A percentile compares a stretch with the other conserved stretches of the same genome.
phyloP scores from a whole-genome alignment of 2,797 vertebrate genomes.

The Clangula hyemalis region DNA sequence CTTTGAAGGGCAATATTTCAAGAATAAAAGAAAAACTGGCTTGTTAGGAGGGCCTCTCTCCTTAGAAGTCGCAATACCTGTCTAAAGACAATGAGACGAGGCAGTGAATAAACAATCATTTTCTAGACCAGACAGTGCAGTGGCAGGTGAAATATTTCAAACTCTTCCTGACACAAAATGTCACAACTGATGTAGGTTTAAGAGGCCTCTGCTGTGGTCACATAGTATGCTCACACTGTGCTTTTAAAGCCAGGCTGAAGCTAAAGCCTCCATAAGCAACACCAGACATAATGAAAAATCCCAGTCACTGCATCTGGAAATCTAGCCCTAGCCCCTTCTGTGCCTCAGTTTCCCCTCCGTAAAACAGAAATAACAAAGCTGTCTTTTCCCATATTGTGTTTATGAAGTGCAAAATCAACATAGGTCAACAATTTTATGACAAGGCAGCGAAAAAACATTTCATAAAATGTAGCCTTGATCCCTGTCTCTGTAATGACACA shows the following conservation, averaged over 20 bases:
- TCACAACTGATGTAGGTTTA: slow-evolving; percentile 70
- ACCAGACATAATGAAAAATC: background rate
- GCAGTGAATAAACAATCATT: slow-evolving; percentile 73
- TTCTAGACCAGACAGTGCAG: slow-evolving; percentile 62
- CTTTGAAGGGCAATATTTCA: slow-evolving; percentile 55
- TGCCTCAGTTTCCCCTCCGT: background rate
- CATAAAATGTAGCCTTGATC: background rate
- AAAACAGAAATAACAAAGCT: background rate
- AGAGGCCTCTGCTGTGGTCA: slow-evolving; percentile 42
- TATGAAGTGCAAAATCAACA: background rate
- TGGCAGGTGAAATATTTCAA: slow-evolving; percentile 70
- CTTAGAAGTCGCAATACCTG: slow-evolving; percentile 59
- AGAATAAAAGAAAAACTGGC: slow-evolving; percentile 51
- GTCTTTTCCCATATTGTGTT: background rate
- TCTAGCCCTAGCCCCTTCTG: background rate
- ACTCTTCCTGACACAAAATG: slow-evolving; percentile 64
- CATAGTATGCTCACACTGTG: rapidly evolving
- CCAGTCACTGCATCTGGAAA: background rate
- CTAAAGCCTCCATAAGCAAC: background rate
- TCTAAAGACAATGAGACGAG: slow-evolving; percentile 63
- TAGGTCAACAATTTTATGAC: background rate
- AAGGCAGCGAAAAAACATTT: background rate
- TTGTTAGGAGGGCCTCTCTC: slow-evolving; percentile 63
- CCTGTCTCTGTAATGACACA: background rate
- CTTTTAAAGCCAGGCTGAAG: background rate